Evolutionary conservation across 2,888 invertebrate species (phyloP), one percentile per base, ranked within the genome.

Genomic region (Ceriagrion tenellum): DNA sequence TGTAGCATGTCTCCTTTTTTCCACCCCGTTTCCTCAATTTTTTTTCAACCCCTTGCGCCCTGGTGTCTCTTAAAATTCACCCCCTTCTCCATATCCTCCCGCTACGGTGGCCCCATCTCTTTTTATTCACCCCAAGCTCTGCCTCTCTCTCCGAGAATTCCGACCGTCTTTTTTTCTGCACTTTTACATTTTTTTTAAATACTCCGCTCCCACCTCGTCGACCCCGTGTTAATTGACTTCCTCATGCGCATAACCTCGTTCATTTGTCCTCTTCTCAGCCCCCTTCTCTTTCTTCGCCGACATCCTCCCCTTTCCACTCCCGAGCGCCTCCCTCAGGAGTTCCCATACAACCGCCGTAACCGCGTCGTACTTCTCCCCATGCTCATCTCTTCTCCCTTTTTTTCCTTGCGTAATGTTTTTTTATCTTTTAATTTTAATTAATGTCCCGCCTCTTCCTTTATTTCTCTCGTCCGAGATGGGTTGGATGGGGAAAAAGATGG

Each of bases 51-150:
- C 56, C 95, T 93, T 95, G 63, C 90, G 88, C 95, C 55, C 90
- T 74, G 95, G 93, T 95, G 59, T 35, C 95, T 81, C 95, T 95
- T 89, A 88, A 95, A 90, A 95, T 95, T 95, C 95, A 95, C 95
- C 95, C 95, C 95, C 95, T 95, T 95, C 91, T 40, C 56, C 95
- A 16, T 55, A 88, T 56, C 40, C 95, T 63, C 88, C 95, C 95
- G 95, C 93, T 47, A 47, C 95, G 88, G 74, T 88, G 93, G 95
- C 95, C 95, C 95, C 95, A 95, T 95, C 95, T 96, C 95, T 95
- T 95, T 95, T 95, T 47, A 30, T n/a, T 63, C 88, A 88, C 95
- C 90, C 56, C 88, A 90, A 56, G 55, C n/a, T 69, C 35, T 47
- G n/a, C n/a, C 47, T 47, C 47, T 47, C 47, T 47, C 47, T 47